Percentiles rank a stretch among this genome's conserved stretches.
These are phyloP conservation scores for Chaetoderma sp. DNA, from an alignment of 2,888 invertebrate genomes.

Conservation along the genomic window DNA sequence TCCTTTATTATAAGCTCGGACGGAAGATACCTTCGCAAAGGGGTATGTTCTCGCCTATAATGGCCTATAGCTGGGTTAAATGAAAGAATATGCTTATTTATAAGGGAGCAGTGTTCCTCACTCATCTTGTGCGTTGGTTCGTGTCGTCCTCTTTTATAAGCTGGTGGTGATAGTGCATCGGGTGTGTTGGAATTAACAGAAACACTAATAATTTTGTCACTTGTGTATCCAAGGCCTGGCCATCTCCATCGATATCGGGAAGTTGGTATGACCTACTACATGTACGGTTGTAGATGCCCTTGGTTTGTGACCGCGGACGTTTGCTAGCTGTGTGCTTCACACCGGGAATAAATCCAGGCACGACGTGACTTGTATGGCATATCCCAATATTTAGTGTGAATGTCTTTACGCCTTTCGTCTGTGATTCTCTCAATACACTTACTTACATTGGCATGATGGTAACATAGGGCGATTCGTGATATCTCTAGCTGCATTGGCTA, in stretches of 20 bases:
- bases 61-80: background rate
- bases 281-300: no score
- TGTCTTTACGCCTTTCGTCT: background rate
- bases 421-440: background rate
- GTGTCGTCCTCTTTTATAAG: slow-evolving; percentile 1
- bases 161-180: background rate
- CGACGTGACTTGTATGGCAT: background rate
- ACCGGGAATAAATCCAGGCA: background rate
- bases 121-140: background rate
- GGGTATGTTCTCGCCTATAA: background rate
- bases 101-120: background rate
- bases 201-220: no score
- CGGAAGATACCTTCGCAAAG: background rate
- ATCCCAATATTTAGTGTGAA: background rate
- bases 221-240: no score
- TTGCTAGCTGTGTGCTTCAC: background rate
- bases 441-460: no score
- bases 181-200: no score
- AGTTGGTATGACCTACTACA: no score
- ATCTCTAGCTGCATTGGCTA: no score
- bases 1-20: background rate
- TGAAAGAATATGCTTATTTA: background rate
- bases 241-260: no score
- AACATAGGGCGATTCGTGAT: no score
- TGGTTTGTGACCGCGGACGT: no score